Evolutionary conservation across 2,797 vertebrate genomes (phyloP).

Genomic region (Syngnathus acus): DNA sequence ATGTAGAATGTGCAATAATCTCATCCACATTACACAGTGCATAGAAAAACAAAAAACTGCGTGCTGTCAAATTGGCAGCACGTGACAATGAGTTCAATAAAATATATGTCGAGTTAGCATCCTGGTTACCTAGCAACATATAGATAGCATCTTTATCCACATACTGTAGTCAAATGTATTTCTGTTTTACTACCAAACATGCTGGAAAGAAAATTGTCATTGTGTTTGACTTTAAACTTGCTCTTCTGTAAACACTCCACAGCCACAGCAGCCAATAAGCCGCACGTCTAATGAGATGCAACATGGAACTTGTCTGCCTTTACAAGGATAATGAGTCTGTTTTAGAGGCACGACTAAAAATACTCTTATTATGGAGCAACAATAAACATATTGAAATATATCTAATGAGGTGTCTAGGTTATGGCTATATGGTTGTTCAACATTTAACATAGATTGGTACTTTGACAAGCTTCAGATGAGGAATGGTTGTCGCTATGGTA

Average conservation of each 20-base stretch:
- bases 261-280: neutral
- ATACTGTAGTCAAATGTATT: too few species aligned
- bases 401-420: neutral
- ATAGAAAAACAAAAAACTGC: too few species aligned
- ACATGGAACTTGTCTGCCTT: neutral
- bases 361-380: neutral
- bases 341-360: neutral
- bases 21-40: too few species aligned
- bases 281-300: neutral
- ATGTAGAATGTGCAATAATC: too few species aligned
- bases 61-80: too few species aligned
- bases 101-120: too few species aligned
- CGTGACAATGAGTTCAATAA: too few species aligned
- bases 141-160: too few species aligned
- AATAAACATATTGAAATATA: neutral
- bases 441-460: neutral
- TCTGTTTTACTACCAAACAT: neutral
- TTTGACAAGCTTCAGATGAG: neutral
- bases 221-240: neutral
- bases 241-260: neutral
- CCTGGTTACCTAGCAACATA: too few species aligned
- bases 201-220: neutral
- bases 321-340: neutral
- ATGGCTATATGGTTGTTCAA: neutral
- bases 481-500: constrained; percentile 4